Evolutionary conservation across 2,113 vertebrate genomes (phyloP), one percentile per base, ranked within the genome.

Genomic region (Acinonyx jubatus): DNA sequence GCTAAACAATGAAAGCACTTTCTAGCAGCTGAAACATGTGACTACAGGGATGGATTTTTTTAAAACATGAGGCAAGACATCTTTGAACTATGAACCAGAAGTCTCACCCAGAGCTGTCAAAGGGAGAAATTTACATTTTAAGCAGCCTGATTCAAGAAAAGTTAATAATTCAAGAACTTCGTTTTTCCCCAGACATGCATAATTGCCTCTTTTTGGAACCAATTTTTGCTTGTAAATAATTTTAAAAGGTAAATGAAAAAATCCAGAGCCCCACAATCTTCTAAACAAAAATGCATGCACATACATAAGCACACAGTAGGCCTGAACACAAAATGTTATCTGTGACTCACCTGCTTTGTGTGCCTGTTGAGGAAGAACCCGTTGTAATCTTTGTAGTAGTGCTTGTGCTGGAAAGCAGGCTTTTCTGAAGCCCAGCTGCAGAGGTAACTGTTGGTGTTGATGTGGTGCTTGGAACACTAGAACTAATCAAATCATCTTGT

Each of bases 401-500:
- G 98, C 99, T 99, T 98, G 99, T 85, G 98, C 99, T 99, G 97
- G 99, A 99, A 98, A 99, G 98, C 97, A 99, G 98, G 96, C 99
- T 98, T 97, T 99, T 99, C 98, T 99, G 99, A 97, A 99, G 99
- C 98, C 99, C 99, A 97, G 99, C 99, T 98, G 99, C 99, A 98
- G 99, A 99, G 99, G 99, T 99, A 99, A 99, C 99, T 97, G 99
- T 99, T 99, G 99, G 99, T 98, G 99, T 98, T 98, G 99, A 98
- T 95, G 99, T 99, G 99, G 99, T 98, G 99, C 98, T 99, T 98
- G 99, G 99, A 98, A 99, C 98, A 98, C 98, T 99, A 96, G 99
- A 99, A 98, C 99, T 99, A 98, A 99, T 98, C 98, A 99, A 96
- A 98, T 99, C 99, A 94, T 99, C 99, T 91, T 99, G 99, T 98